Evolutionary conservation across 2,113 vertebrate genomes (phyloP).

Genomic region (Scartelaos histophorus): DNA sequence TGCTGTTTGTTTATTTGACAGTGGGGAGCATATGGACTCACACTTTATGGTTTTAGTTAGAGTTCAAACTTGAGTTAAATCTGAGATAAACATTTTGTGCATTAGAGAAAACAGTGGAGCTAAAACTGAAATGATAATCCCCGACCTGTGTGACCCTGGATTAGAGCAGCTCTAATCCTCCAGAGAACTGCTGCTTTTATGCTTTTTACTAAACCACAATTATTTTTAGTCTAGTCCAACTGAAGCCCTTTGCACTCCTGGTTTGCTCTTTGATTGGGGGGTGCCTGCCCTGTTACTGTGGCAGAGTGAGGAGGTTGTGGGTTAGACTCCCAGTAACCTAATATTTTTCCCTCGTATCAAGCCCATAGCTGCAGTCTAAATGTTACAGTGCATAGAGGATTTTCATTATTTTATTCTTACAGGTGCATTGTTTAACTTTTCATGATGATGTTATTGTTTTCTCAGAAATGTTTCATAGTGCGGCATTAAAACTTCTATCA

Average conservation of each 20-base stretch:
- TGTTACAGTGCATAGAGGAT: too few species aligned
- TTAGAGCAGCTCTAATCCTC: background rate
- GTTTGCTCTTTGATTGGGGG: background rate
- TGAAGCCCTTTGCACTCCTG: background rate
- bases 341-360: too few species aligned
- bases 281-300: background rate
- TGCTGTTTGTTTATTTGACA: too few species aligned
- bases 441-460: too few species aligned
- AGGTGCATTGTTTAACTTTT: too few species aligned
- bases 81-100: background rate
- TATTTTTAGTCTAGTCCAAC: background rate
- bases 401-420: too few species aligned
- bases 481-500: too few species aligned
- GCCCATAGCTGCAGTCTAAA: too few species aligned
- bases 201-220: background rate
- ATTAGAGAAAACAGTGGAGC: background rate
- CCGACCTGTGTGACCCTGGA: background rate
- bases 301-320: background rate
- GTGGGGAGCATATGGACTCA: too few species aligned
- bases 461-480: too few species aligned
- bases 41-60: background rate
- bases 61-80: background rate
- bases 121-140: slow-evolving; percentile 5
- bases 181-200: background rate
- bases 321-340: too few species aligned